Base-by-base conservation (phyloP, 2,888 invertebrate species). In the Aricia artaxerxes region DNA sequence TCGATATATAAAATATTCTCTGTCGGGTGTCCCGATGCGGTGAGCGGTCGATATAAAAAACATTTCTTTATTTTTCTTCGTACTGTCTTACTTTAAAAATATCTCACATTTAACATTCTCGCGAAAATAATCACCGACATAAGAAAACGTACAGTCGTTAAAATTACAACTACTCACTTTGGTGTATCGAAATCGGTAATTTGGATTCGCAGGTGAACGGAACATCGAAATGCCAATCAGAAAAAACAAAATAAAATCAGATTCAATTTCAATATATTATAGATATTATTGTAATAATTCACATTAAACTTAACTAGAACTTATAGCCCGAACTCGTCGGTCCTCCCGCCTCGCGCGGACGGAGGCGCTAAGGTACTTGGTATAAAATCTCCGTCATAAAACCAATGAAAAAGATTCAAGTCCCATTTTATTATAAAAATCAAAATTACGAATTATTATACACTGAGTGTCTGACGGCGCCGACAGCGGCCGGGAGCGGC, bases 401-500 rank as follows among this genome's bases (percentile, higher is more conserved):
- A 94, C 94, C 92, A 93, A 92, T 93, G 76, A 92, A 93, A 94
- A 93, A 94, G 94, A 94, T 93, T 94, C 94, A 93, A 93, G 94
- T 94, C 94, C 94, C 94, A 94, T 93, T 94, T 94, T 94, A 94
- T 94, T 94, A 94, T 94, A 94, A 94, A 94, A 94, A 94, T 94
- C 94, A 94, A 94, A 94, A 94, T 93, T 93, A 94, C 94, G 93
- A 93, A 92, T 93, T 93, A 94, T 94, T 92, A 93, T 94, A 94
- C 94, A 94, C 69, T 69, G 69, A 69, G 69, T 69, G 5, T 93
- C 91, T 92, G 90, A 88, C 90, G 90, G 92, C 88, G 92, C 91
- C 90, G 61, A 44, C 89, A 91, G 91, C 90, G 88, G 89, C 86
- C 87, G 88, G 87, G 35, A 91, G 91, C 90, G 88, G 89, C 86